A percentile compares a stretch with the other conserved stretches of the same genome.
Conservation (phyloP, 2,888 invertebrate species). For the Craniophora ligustri region DNA sequence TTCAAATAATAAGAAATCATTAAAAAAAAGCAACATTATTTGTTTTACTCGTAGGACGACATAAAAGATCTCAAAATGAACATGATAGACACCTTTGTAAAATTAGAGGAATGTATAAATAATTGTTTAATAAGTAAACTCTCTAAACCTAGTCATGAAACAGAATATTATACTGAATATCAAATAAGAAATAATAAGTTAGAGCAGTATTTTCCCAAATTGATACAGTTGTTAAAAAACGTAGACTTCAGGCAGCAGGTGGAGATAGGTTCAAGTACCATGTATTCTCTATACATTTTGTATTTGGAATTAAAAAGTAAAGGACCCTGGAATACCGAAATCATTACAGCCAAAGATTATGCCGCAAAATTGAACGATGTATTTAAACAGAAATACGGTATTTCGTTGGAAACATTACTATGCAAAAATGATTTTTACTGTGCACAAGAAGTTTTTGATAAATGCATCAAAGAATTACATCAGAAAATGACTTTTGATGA, state of each 20-base stretch:
- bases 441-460: slow-evolving; percentile 73
- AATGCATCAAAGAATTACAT: slow-evolving; percentile 70
- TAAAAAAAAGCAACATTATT: no score
- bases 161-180: slow-evolving; percentile 68
- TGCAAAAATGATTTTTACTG: slow-evolving; percentile 55
- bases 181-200: slow-evolving; percentile 63
- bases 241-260: slow-evolving; percentile 57
- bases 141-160: slow-evolving; percentile 68
- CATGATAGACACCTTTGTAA: slow-evolving; percentile 48
- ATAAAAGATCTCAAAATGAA: no score
- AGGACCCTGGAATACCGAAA: slow-evolving; percentile 69
- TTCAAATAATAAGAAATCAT: no score
- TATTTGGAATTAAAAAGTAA: slow-evolving; percentile 67
- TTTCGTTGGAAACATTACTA: slow-evolving; percentile 64
- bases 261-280: slow-evolving; percentile 51
- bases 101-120: slow-evolving; percentile 55
- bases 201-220: slow-evolving; percentile 57
- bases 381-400: slow-evolving; percentile 65
- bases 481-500: slow-evolving; percentile 68
- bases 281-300: slow-evolving; percentile 69
- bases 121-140: slow-evolving; percentile 72
- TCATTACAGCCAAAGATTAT: slow-evolving; percentile 57
- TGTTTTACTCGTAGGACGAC: no score
- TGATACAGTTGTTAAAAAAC: slow-evolving; percentile 63
- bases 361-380: slow-evolving; percentile 61